Evolutionary conservation across 2,797 vertebrate genomes (phyloP).

Genomic region (Megalops cyprinoides): DNA sequence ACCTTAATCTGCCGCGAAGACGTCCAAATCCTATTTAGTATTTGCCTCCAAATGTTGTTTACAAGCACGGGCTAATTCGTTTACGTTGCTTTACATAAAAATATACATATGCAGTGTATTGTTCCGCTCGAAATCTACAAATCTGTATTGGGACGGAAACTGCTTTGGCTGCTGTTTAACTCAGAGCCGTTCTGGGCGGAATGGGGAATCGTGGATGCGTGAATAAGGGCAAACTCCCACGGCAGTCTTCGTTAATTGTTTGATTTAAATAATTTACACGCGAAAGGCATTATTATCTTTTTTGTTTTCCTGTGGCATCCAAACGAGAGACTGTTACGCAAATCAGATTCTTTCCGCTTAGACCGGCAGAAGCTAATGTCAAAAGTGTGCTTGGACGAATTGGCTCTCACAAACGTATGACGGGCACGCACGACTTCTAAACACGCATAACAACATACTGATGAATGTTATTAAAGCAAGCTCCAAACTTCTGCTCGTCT

Average conservation of each 20-base stretch:
- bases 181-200: background rate
- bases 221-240: slow-evolving; percentile 52
- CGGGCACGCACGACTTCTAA: slow-evolving; percentile 6
- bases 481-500: background rate
- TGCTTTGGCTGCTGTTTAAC: background rate
- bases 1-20: background rate
- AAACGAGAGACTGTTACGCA: slow-evolving; percentile 54
- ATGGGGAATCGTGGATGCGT: slow-evolving; percentile 46
- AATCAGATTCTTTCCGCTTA: slow-evolving; percentile 41
- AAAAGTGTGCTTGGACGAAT: slow-evolving; percentile 16
- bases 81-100: background rate
- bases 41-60: background rate
- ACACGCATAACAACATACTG: background rate
- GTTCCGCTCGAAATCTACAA: background rate
- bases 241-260: slow-evolving; percentile 62
- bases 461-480: background rate
- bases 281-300: slow-evolving; percentile 54
- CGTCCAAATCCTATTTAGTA: background rate
- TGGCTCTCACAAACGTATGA: slow-evolving; percentile 24
- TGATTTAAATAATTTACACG: slow-evolving; percentile 72
- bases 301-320: slow-evolving; percentile 55
- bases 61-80: background rate
- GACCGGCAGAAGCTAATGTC: slow-evolving; percentile 27
- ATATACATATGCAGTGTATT: background rate
- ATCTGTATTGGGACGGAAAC: background rate